Base-by-base conservation (phyloP, 2,797 vertebrate genomes). In the Rhyacichthys aspro region DNA sequence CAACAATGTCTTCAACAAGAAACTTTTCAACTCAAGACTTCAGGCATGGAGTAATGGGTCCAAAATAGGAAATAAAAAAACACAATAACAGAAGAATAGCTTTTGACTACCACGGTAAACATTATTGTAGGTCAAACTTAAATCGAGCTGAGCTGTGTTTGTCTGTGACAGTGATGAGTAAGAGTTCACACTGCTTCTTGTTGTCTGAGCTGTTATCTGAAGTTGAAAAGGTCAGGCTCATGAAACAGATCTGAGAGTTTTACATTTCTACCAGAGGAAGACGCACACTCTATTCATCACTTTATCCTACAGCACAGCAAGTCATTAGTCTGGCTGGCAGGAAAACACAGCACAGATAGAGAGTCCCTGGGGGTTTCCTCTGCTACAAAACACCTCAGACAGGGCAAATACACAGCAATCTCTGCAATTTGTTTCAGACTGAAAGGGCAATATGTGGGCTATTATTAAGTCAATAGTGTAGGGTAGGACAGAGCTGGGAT, bases 391-490 rank as follows among this genome's bases (percentile, higher is more conserved):
- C 19, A 54, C 11, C 44, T 39, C 33, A 45, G 52, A 74, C 9
- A 8, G 17, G 69, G 34, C 18, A 64, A 65, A 74, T 45, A 38
- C 42, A 74, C 55, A 59, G 41, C 43, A 71, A 59, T 55, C 28
- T 43, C 12, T 0, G 2, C 55, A 64, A 32, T 73, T 54, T 73
- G 14, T 63, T 76, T 54, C 18, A 65, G 41, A 53, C 9, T 60
- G 54, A 74, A 78, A 75, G 66, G 49, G 28, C 64, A 71, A 65
- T 28, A 28, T 45, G 37, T 59, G 43, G 50, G 7, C 0, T 28
- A 23, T 57, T 63, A 49, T 61, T 73, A 12, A 59, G 54, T 52
- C 18, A 69, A 32, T 44, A 17, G 37, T 16, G 14, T 43, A 32
- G 18, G 58, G 19, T n/a, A 46, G 16, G 53, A 32, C 3, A 8